Evolutionary conservation across 1,140 invertebrate genomes (phyloP), one percentile per base, ranked within the genome.

Genomic region (Conus betulinus): DNA sequence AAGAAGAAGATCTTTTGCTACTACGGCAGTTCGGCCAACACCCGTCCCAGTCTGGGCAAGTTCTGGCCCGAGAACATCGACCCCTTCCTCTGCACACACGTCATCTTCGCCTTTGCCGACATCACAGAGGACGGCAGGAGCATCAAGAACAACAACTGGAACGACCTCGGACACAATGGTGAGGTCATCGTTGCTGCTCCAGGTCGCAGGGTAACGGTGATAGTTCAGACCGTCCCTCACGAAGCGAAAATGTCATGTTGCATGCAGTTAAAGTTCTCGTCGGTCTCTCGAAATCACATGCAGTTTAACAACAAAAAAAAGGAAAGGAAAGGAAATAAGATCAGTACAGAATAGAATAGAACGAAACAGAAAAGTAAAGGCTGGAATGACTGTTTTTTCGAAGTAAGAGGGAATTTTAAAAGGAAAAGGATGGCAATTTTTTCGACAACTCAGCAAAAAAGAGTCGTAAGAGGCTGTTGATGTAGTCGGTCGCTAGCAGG

Each of bases 31-130:
- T 94, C 92, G 86, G 91, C 93, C 17, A 91, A 93, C 84, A 78
- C 91, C 53, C 85, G 94, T 23, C 91, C 91, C 17, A 88, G 88
- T 10, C 39, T 85, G 55, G 92, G 91, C 13, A 92, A 91, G 79
- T 97, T 97, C 91, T 96, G 96, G 25, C 94, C 97, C 0, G 95
- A 96, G 20, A 95, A 97, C 85, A 95, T 98, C 13, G 97, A 98
- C 57, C 96, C 97, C 0, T 96, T 96, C 20, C 96, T 97, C 92
- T 98, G 98, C 95, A 97, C 97, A 11, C 97, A 98, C 93, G 93
- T 98, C 5, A 96, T 98, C 86, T 98, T 98, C 93, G 97, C 97
- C 13, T 97, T 97, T 90, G 97, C 97, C 1, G 96, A 96, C 11
- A 92, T 97, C 91, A 97, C 98, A 8, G 85, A 91, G 76, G 91